Conservation (phyloP, 2,888 invertebrate genomes). For the Macroteleia sp. region DNA sequence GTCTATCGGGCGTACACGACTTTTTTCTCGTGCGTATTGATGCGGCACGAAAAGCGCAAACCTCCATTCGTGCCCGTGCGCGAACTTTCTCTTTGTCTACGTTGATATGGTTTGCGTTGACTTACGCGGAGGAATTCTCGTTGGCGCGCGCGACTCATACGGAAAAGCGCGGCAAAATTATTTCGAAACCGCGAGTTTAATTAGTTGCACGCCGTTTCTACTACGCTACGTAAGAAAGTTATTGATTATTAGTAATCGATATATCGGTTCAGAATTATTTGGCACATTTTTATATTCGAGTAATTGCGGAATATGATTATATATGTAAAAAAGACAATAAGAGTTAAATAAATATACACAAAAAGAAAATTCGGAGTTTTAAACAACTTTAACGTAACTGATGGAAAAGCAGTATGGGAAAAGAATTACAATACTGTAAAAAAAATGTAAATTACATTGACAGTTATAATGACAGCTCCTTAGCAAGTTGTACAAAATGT, state of each 20-base stretch:
- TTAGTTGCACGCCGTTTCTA: constrained; percentile 12
- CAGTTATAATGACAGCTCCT: no score
- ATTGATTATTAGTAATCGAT: constrained; percentile 36
- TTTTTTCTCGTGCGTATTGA: no score
- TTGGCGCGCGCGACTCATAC: neutral
- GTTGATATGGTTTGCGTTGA: constrained; percentile 11
- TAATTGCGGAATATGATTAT: no score
- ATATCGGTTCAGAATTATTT: constrained; percentile 12
- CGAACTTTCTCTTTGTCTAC: constrained; percentile 21
- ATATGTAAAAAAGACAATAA: no score
- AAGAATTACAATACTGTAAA: no score
- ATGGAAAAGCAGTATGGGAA: no score
- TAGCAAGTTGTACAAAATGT: no score
- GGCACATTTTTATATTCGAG: constrained; percentile 15
- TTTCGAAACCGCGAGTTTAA: constrained; percentile 14
- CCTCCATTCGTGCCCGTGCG: neutral
- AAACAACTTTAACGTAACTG: no score
- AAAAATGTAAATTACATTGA: no score
- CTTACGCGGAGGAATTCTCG: constrained; percentile 8
- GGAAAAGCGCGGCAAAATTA: constrained; percentile 21
- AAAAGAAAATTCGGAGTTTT: no score
- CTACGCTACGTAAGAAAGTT: neutral
- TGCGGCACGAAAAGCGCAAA: constrained; percentile 4
- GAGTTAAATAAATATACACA: no score
- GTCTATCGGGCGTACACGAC: no score